Conservation (phyloP, 2,113 vertebrate genomes). For the Myiagra hebetior region DNA sequence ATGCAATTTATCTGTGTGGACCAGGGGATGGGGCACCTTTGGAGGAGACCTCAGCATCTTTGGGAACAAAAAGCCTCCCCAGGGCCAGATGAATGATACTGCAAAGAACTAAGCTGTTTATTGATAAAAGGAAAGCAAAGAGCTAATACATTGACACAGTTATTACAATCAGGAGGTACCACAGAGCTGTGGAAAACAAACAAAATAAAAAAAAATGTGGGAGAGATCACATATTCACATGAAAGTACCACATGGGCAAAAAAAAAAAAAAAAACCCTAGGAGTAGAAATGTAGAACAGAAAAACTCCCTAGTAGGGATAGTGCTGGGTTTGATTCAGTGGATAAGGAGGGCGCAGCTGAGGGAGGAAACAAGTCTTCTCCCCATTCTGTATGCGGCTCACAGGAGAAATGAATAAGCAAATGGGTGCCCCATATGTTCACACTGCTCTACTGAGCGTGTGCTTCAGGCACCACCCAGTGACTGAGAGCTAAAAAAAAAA, state of each 20-base stretch:
- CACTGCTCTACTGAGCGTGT: background rate
- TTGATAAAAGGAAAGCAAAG: background rate
- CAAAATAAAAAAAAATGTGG: background rate
- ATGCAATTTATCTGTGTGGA: background rate
- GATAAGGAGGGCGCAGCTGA: background rate
- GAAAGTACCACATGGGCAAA: background rate
- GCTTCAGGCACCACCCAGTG: slow-evolving; percentile 21
- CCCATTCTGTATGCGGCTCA: background rate
- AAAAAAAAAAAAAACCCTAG: background rate
- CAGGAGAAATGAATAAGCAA: slow-evolving; percentile 53
- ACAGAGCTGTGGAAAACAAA: background rate
- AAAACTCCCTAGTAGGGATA: background rate
- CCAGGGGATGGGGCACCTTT: background rate
- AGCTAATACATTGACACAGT: background rate
- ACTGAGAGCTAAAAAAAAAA: background rate
- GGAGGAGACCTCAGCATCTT: background rate
- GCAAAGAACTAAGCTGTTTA: background rate
- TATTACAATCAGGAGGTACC: background rate
- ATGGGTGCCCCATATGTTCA: slow-evolving; percentile 40
- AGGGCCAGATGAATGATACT: background rate
- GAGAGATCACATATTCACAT: background rate
- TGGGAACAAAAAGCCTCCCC: background rate
- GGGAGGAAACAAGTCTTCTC: background rate
- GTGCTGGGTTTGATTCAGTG: background rate
- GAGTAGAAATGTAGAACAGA: background rate